These are phyloP conservation scores for Oligia fasciuncula DNA, from an alignment of 2,888 invertebrate genomes.

Conservation along the genomic window DNA sequence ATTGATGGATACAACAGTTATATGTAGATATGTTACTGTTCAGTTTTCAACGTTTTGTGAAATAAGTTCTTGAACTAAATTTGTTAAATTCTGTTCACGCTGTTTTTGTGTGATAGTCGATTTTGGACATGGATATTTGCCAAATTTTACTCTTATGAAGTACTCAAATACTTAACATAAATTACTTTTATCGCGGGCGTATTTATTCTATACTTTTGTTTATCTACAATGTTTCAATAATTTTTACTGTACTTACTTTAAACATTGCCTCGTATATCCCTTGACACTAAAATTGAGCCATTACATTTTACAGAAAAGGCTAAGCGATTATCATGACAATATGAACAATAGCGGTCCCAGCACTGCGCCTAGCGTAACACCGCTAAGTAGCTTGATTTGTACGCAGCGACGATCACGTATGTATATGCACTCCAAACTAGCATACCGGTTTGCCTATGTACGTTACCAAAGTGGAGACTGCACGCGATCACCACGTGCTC, in stretches of 20 bases:
- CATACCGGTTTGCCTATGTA: constrained; percentile 53
- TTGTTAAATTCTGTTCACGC: constrained; percentile 8
- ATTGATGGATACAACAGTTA: constrained; percentile 24
- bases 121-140: constrained; percentile 13
- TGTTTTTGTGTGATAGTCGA: constrained; percentile 29
- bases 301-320: constrained; percentile 27
- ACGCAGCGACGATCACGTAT: constrained; percentile 64
- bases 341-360: constrained; percentile 43
- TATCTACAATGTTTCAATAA: background rate
- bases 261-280: background rate
- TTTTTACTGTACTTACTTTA: background rate
- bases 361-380: constrained; percentile 37
- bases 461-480: constrained; percentile 44
- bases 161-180: constrained; percentile 9
- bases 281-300: constrained; percentile 18
- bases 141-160: constrained; percentile 16
- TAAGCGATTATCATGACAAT: constrained; percentile 40
- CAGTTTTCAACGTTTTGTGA: constrained; percentile 13
- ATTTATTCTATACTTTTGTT: background rate
- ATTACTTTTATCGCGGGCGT: constrained; percentile 5
- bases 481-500: constrained; percentile 59
- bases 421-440: constrained; percentile 63
- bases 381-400: constrained; percentile 32
- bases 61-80: constrained; percentile 26
- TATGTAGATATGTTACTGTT: constrained; percentile 1